Evolutionary conservation across 2,888 invertebrate genomes (phyloP).

Genomic region (Dasysyrphus tricinctus): DNA sequence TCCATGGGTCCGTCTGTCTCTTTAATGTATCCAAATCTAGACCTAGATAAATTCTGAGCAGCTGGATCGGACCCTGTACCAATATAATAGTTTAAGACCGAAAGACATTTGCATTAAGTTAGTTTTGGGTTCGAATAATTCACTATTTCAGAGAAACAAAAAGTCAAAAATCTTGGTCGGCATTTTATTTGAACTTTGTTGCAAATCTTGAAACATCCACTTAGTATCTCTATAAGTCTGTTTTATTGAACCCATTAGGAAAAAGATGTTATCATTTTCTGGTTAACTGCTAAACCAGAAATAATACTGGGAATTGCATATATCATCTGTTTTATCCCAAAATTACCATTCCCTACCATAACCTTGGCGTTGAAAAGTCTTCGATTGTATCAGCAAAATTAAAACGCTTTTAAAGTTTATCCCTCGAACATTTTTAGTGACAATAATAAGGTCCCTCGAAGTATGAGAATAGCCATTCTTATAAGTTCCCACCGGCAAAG

Average conservation of each 20-base stretch:
- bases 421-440: constrained; percentile 24
- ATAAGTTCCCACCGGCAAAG: constrained; percentile 37
- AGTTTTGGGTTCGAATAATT: neutral
- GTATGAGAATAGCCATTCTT: constrained; percentile 14
- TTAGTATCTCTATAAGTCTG: neutral
- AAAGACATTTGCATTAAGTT: too few species aligned
- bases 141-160: too few species aligned
- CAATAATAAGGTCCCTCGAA: constrained; percentile 10
- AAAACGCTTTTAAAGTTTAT: constrained; percentile 26
- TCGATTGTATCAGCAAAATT: constrained; percentile 28
- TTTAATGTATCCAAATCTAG: too few species aligned
- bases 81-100: too few species aligned
- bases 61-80: too few species aligned
- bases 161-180: neutral
- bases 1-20: too few species aligned
- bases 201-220: neutral
- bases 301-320: neutral
- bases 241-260: neutral
- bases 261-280: neutral
- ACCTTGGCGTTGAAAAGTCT: neutral
- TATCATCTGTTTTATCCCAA: neutral
- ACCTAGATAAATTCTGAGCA: too few species aligned
- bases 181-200: neutral
- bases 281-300: neutral
- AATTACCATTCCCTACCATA: neutral